Percentiles rank a stretch among this genome's conserved stretches.
Conservation (phyloP, 2,113 vertebrate genomes). For the Regulus satrapa region DNA sequence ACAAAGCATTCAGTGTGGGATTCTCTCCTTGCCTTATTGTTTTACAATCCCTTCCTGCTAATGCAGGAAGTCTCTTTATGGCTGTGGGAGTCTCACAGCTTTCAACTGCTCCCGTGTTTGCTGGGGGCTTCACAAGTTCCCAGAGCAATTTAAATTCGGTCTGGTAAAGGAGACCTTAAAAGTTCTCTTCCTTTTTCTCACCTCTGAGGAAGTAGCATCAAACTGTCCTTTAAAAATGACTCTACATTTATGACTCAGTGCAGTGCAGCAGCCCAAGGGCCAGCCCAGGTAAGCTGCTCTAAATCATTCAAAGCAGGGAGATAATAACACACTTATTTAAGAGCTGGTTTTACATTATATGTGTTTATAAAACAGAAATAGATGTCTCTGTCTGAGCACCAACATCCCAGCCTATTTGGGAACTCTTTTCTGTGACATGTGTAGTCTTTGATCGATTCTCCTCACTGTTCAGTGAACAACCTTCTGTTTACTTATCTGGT, state of each 20-base stretch:
- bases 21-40: background rate
- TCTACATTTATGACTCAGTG: background rate
- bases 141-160: background rate
- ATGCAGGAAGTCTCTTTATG: background rate
- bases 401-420: background rate
- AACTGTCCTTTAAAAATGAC: background rate
- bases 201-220: background rate
- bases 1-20: background rate
- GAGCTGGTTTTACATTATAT: background rate
- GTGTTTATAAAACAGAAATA: constrained; percentile 1
- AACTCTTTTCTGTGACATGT: background rate
- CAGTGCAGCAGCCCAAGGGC: background rate
- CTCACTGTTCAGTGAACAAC: background rate
- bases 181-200: background rate
- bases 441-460: background rate
- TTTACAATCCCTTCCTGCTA: background rate
- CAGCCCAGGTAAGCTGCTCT: background rate
- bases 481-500: background rate
- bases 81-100: background rate
- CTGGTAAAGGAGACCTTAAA: background rate
- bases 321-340: background rate
- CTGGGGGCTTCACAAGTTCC: background rate
- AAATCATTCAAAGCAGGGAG: background rate
- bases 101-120: background rate
- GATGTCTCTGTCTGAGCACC: background rate